phyloP scores from a whole-genome alignment of 2,113 vertebrate genomes.

The Felis chaus region DNA sequence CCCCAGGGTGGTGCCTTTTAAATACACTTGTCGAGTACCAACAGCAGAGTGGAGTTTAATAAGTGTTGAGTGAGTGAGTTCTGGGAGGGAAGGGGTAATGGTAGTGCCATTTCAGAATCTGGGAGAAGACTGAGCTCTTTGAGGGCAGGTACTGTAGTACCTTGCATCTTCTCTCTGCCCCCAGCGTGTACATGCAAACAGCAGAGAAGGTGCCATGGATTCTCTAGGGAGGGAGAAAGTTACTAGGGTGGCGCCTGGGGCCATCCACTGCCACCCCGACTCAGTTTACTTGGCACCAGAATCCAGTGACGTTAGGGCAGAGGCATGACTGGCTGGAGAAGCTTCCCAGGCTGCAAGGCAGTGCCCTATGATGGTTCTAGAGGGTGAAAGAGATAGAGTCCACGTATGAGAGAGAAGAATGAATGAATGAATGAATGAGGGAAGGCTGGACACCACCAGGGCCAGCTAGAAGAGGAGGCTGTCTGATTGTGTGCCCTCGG shows the following conservation, averaged over 20 bases:
- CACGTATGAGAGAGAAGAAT: not conserved
- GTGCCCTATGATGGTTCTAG: not conserved
- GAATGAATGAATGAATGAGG: not conserved
- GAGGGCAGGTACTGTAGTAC: rapidly evolving
- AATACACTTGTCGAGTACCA: not conserved
- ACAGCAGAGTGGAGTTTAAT: not conserved
- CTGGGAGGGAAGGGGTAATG: not conserved
- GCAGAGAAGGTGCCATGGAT: not conserved
- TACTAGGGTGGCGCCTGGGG: not conserved
- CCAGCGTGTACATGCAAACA: not conserved
- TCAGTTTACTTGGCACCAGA: not conserved
- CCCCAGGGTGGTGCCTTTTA: not conserved
- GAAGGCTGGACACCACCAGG: not conserved
- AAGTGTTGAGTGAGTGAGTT: not conserved
- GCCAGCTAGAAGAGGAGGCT: not conserved
- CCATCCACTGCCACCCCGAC: not conserved
- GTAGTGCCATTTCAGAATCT: not conserved
- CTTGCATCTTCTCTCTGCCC: not conserved
- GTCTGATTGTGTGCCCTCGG: not conserved
- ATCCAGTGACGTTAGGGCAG: not conserved
- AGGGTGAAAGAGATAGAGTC: not conserved
- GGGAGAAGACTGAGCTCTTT: not conserved
- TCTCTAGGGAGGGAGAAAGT: not conserved
- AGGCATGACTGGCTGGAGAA: not conserved
- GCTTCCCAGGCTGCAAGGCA: not conserved